These are phyloP conservation scores for Sinonovacula constricta DNA, from an alignment of 1,140 invertebrate species.

Conservation along the genomic window DNA sequence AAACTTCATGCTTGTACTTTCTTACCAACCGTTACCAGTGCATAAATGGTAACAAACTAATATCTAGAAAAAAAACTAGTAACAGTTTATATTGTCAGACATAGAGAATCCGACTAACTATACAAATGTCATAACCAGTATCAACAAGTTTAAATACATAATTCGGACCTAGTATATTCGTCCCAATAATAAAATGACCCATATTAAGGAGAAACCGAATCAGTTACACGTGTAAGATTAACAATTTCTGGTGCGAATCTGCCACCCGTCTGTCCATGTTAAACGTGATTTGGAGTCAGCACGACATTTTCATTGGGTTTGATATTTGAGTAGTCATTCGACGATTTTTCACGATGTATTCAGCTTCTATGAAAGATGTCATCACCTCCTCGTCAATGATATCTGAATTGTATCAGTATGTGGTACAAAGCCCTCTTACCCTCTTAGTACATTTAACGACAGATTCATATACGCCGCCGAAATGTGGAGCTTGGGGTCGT, in stretches of 20 bases:
- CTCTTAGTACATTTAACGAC: slow-evolving; percentile 24
- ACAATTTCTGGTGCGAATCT: neutral
- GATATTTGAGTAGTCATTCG: slow-evolving; percentile 62
- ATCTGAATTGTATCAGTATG: slow-evolving; percentile 10
- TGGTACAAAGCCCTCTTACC: slow-evolving; percentile 10
- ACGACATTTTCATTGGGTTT: slow-evolving; percentile 59
- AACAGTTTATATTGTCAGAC: too few relatives aligned
- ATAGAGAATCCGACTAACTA: too few relatives aligned
- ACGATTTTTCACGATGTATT: slow-evolving; percentile 58
- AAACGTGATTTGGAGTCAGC: slow-evolving; percentile 66
- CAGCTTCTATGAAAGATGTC: slow-evolving; percentile 57
- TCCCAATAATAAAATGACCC: too few relatives aligned
- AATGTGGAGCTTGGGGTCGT: slow-evolving; percentile 15
- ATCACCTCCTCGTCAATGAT: slow-evolving; percentile 28
- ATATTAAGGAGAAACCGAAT: too few relatives aligned
- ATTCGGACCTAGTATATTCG: too few relatives aligned
- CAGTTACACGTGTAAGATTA: too few relatives aligned
- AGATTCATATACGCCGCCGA: slow-evolving; percentile 22
- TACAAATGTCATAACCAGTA: too few relatives aligned
- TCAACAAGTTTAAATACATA: too few relatives aligned
- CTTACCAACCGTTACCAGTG: too few relatives aligned
- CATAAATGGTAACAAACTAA: too few relatives aligned
- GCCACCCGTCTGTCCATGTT: slow-evolving; percentile 30
- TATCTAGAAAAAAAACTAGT: too few relatives aligned
- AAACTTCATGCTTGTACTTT: too few relatives aligned